Evolutionary conservation across 2,888 invertebrate species (phyloP).

Genomic region (Sminthurides aquaticus): DNA sequence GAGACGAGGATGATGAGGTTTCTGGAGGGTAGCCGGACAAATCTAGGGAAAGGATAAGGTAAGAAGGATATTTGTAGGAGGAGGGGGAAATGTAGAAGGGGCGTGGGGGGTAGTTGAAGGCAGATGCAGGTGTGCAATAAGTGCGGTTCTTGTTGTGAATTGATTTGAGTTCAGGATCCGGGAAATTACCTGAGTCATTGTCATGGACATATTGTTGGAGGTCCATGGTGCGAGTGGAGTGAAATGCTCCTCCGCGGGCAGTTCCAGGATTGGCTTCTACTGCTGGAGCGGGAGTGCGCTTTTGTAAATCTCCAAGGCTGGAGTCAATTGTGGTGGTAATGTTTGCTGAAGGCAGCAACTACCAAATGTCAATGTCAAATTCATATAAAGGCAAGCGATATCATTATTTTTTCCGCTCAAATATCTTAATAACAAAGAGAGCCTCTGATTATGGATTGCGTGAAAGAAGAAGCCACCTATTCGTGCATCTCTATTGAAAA

Average conservation of each 20-base stretch:
- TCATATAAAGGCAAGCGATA: neutral
- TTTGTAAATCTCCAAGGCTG: constrained; percentile 15
- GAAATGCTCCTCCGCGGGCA: neutral
- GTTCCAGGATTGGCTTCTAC: neutral
- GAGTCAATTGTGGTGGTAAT: constrained; percentile 15
- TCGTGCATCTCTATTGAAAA: too few relatives aligned
- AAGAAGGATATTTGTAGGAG: too few relatives aligned
- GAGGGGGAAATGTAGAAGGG: neutral
- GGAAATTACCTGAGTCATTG: neutral
- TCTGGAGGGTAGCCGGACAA: neutral
- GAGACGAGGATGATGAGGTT: neutral
- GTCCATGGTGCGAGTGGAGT: neutral
- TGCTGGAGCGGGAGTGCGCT: too few relatives aligned
- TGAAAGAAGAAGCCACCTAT: too few relatives aligned
- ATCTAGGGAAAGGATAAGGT: neutral
- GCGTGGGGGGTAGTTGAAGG: neutral
- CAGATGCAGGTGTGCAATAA: too few relatives aligned
- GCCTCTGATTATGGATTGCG: neutral
- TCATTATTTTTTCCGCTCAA: neutral
- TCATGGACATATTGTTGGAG: neutral
- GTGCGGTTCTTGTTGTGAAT: too few relatives aligned
- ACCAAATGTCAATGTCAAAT: constrained; percentile 17
- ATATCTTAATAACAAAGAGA: neutral
- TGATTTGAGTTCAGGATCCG: too few relatives aligned
- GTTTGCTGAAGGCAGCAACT: constrained; percentile 16